A percentile compares a stretch with the other conserved stretches of the same genome.
Evolutionary conservation across 2,113 vertebrate species (phyloP).

Genomic region (Tyrannus savana): DNA sequence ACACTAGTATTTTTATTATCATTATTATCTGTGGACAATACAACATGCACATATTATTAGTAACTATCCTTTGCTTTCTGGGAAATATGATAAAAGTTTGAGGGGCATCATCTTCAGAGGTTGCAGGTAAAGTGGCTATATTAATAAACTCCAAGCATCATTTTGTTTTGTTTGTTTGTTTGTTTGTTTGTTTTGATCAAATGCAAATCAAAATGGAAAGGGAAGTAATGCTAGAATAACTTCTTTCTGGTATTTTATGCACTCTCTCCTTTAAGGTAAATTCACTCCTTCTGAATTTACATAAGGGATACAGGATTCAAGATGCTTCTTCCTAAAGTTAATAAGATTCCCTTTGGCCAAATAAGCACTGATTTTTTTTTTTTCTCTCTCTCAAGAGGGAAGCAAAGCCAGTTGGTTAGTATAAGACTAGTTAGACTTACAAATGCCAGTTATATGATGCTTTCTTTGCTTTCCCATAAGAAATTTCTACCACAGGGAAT

Average conservation of each 20-base stretch:
- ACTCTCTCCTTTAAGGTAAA: neutral
- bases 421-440: neutral
- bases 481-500: neutral
- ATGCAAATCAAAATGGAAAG: neutral
- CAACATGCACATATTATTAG: neutral
- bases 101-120: neutral
- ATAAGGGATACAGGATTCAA: neutral
- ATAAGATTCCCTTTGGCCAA: neutral
- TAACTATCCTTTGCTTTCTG: neutral
- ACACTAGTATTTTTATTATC: neutral
- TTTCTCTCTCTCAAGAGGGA: neutral
- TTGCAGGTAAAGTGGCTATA: neutral
- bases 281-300: neutral
- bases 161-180: neutral
- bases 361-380: neutral
- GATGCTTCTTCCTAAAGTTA: neutral
- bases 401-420: neutral
- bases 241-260: neutral
- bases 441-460: neutral
- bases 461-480: constrained; percentile 15
- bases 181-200: neutral
- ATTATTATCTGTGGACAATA: neutral
- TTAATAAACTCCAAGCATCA: neutral
- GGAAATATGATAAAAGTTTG: neutral
- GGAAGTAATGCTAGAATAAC: neutral